phyloP scores from a whole-genome alignment of 2,797 vertebrate species.

The Pogonophryne albipinna region DNA sequence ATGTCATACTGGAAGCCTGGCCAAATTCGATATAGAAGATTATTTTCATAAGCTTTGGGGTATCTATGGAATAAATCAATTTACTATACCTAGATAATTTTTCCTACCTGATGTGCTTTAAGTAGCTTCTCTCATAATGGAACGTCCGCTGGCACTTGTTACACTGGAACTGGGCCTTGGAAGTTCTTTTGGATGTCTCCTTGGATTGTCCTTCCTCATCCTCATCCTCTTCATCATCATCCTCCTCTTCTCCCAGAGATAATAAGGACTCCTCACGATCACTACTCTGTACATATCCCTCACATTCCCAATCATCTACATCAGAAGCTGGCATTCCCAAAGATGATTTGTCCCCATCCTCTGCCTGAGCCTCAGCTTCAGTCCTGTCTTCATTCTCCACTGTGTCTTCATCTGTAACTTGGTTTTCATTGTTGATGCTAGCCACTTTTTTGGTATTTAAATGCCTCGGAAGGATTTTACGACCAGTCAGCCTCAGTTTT shows the following conservation, averaged over 20 bases:
- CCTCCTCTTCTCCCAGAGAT: conserved; percentile 50
- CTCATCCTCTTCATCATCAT: conserved; percentile 5
- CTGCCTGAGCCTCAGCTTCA: conserved; percentile 20
- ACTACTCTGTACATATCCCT: conserved; percentile 28
- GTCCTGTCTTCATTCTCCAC: conserved; percentile 20
- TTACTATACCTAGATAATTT: neutral
- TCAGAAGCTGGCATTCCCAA: neutral
- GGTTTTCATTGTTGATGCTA: neutral
- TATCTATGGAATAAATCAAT: neutral
- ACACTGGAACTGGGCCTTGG: conserved; percentile 88
- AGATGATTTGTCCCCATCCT: conserved; percentile 9
- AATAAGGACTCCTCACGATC: conserved; percentile 44
- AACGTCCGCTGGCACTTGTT: conserved; percentile 91
- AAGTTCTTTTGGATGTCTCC: conserved; percentile 52
- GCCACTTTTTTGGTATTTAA: conserved; percentile 3
- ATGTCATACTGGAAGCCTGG: neutral
- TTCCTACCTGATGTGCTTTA: conserved; percentile 90
- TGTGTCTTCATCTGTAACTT: neutral
- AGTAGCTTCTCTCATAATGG: conserved; percentile 95
- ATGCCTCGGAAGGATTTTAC: conserved; percentile 73
- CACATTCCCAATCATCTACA: conserved; percentile 44
- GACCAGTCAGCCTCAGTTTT: conserved; percentile 84
- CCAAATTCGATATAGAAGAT: neutral
- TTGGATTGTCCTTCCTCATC: conserved; percentile 25
- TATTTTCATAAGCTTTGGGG: neutral